Percentiles rank a stretch among this genome's conserved stretches.
These are phyloP conservation scores for Platycercus adscitus DNA, from an alignment of 2,113 vertebrate genomes.

Conservation along the genomic window DNA sequence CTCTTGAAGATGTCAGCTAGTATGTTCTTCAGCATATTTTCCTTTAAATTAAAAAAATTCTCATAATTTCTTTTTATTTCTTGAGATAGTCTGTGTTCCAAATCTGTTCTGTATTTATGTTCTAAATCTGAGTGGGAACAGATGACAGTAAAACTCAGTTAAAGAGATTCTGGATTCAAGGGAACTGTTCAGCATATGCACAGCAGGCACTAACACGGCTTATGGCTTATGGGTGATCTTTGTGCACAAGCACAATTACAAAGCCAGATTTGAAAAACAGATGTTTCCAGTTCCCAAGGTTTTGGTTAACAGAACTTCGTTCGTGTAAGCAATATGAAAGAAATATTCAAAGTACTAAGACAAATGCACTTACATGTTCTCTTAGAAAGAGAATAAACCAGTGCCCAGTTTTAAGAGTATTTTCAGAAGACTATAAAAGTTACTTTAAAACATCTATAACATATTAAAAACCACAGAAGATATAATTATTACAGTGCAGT, in stretches of 20 bases:
- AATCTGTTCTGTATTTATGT: not conserved
- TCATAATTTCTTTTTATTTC: not conserved
- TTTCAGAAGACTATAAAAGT: not conserved
- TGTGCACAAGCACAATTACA: not conserved
- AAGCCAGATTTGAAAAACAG: not conserved
- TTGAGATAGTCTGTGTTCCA: not conserved
- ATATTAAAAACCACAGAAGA: not conserved
- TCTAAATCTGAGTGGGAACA: not conserved
- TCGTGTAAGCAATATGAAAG: not conserved
- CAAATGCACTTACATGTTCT: not conserved
- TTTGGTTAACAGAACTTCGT: not conserved
- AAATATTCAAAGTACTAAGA: not conserved
- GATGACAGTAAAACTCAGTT: not conserved
- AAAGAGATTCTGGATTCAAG: not conserved
- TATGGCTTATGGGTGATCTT: not conserved
- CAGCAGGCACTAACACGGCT: not conserved
- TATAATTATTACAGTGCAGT: not conserved
- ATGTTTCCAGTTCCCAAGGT: slow-evolving; percentile 4
- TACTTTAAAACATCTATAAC: not conserved
- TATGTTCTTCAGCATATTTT: not conserved
- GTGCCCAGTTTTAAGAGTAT: not conserved
- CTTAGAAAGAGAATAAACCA: not conserved
- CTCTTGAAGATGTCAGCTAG: not conserved
- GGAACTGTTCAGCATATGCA: not conserved
- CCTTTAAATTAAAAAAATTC: not conserved